phyloP scores from a whole-genome alignment of 2,113 vertebrate genomes.

The Ciconia stormi region DNA sequence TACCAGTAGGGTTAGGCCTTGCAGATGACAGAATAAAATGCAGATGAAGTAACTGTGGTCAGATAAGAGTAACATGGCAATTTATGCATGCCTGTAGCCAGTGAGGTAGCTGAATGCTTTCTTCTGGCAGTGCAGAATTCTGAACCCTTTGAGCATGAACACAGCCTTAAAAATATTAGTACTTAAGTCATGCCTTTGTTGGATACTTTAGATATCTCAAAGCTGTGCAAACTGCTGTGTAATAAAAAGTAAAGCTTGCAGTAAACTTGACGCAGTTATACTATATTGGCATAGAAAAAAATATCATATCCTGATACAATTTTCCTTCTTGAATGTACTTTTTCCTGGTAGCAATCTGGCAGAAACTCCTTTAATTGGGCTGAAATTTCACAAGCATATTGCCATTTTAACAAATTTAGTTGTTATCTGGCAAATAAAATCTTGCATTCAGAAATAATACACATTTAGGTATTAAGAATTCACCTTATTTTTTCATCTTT shows the following conservation, averaged over 20 bases:
- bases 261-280: not conserved
- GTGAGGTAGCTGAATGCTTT: not conserved
- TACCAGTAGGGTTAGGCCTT: not conserved
- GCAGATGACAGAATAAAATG: not conserved
- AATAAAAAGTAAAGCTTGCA: not conserved
- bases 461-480: not conserved
- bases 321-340: not conserved
- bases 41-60: not conserved
- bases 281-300: not conserved
- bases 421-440: not conserved
- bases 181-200: not conserved
- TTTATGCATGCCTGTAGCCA: not conserved
- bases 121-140: not conserved
- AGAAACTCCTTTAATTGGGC: not conserved
- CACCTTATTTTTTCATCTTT: not conserved
- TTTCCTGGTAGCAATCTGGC: not conserved
- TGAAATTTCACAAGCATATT: not conserved
- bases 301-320: not conserved
- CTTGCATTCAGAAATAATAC: not conserved
- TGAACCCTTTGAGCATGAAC: not conserved
- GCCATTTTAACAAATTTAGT: not conserved
- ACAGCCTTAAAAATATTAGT: not conserved
- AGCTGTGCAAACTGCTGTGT: not conserved
- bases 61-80: not conserved
- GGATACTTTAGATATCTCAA: not conserved